These are phyloP conservation scores for Melanerpes aurifrons DNA, from an alignment of 2,113 vertebrate species.

Conservation along the genomic window DNA sequence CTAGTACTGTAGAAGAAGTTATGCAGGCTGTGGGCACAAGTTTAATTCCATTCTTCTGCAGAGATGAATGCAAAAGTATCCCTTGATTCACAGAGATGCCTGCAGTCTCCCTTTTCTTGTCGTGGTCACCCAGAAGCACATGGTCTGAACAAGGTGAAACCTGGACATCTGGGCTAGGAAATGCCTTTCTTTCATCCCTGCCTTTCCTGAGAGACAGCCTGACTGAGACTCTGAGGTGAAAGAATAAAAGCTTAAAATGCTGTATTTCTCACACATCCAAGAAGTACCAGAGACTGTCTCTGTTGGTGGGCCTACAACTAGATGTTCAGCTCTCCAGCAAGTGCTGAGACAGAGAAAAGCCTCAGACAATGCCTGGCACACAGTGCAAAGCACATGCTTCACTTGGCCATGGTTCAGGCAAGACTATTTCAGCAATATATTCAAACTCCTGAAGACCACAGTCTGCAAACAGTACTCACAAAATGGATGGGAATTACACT, in stretches of 20 bases:
- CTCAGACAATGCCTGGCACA: background rate
- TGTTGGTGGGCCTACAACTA: accelerated
- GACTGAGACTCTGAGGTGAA: background rate
- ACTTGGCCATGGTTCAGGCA: background rate
- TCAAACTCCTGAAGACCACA: background rate
- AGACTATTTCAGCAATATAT: background rate
- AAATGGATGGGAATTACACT: background rate
- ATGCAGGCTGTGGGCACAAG: background rate
- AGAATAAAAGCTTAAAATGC: background rate
- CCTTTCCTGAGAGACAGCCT: background rate
- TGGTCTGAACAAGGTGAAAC: background rate
- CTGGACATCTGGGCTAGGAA: background rate
- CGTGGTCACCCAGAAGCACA: background rate
- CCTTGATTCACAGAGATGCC: background rate
- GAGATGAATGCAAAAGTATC: background rate
- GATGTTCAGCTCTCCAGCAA: background rate
- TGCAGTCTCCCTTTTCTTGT: background rate
- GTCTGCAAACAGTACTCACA: background rate
- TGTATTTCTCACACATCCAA: background rate
- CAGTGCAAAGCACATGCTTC: background rate
- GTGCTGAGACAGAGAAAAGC: background rate
- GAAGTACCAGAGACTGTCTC: background rate
- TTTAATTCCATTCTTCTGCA: background rate
- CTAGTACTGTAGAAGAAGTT: background rate
- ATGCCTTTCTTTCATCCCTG: background rate